Base-by-base conservation (phyloP, 1,140 invertebrate genomes). In the Zophobas morio region DNA sequence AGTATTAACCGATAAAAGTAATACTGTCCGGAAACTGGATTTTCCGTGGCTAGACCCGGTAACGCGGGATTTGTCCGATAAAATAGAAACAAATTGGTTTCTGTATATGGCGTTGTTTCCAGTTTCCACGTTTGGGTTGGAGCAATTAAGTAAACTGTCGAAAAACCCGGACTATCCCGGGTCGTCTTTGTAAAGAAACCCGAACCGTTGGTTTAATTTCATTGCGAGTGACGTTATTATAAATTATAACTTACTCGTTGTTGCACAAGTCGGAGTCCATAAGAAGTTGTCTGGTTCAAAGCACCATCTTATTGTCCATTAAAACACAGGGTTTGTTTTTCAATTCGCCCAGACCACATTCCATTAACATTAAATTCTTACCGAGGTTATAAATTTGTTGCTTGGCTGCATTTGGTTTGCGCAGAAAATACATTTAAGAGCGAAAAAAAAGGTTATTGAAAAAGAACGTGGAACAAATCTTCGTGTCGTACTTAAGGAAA, bases 221-320 rank as follows among this genome's bases (percentile, higher is more conserved):
- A 78, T 81, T 83, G 79, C 78, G 42, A 70, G 71, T 81, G 81
- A 82, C 81, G 75, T 80, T 81, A 79, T 79, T 82, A 81, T 82
- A 82, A 82, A 82, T 82, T 82, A 82, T 82, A 82, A 81, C 80
- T 82, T 81, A 82, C 81, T 82, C 74, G 81, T 60, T 78, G 53
- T 72, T 70, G 75, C 56, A 76, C 40, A 76, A 81, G 77, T 80
- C 74, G 74, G 70, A 72, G 37, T 66, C 39, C 74, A 80, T 76
- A 83, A 83, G 82, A 83, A 83, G 80, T 83, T 75, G 82, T 83
- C 82, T 81, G 82, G 78, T 80, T 80, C 75, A 81, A 83, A 83
- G 81, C 80, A 83, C 82, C 81, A 82, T 82, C 82, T 83, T 83
- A 83, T 81, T 83, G 82, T 81, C 82, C 81, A 82, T 83, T 83